Evolutionary conservation across 2,113 vertebrate species (phyloP).

Genomic region (Salvelinus alpinus): DNA sequence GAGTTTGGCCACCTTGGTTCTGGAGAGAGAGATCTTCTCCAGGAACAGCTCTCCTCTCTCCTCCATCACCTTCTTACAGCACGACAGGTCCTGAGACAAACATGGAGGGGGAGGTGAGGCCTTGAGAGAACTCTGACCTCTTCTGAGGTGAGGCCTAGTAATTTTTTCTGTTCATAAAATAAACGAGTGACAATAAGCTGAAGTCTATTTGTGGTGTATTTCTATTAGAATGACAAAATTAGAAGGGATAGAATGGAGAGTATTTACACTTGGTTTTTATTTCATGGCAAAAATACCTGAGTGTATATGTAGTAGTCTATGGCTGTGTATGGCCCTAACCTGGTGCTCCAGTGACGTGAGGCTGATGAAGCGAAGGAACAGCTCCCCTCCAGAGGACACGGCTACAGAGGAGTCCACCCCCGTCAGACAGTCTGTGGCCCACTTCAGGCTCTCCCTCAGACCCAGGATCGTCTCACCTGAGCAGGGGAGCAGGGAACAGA

Average conservation of each 20-base stretch:
- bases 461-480: slow-evolving; percentile 92
- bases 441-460: slow-evolving; percentile 86
- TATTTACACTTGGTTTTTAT: neutral
- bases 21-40: slow-evolving; percentile 84
- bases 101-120: neutral
- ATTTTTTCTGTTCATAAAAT: neutral
- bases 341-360: slow-evolving; percentile 91
- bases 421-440: slow-evolving; percentile 82
- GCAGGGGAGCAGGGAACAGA: neutral
- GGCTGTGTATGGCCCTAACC: slow-evolving; percentile 62
- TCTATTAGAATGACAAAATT: too few relatives aligned
- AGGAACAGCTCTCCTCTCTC: slow-evolving; percentile 93
- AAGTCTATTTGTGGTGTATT: too few relatives aligned
- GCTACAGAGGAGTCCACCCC: slow-evolving; percentile 92
- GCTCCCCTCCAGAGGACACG: slow-evolving; percentile 92
- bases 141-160: neutral
- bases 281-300: neutral
- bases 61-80: slow-evolving; percentile 96
- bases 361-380: slow-evolving; percentile 96
- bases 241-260: too few relatives aligned
- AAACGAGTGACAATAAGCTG: neutral
- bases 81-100: slow-evolving; percentile 82
- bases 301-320: neutral
- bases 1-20: slow-evolving; percentile 90
- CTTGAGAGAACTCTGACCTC: neutral